phyloP scores from a whole-genome alignment of 2,888 invertebrate species.

The Drosophila acutilabella region DNA sequence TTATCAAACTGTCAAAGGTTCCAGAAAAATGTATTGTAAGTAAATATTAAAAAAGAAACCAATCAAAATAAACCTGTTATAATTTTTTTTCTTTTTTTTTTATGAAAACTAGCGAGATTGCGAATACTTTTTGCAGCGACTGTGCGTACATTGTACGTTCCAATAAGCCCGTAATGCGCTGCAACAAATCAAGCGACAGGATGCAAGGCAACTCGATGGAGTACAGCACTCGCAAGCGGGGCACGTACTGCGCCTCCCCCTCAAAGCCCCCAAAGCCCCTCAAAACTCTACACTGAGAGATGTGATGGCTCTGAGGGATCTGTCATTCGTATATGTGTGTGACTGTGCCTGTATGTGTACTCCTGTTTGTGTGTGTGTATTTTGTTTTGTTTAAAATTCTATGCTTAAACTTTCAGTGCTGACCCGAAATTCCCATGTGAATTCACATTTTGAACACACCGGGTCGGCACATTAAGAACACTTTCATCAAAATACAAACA shows the following conservation, averaged over 20 bases:
- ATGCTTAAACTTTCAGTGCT: slow-evolving; percentile 11
- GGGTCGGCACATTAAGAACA: slow-evolving; percentile 17
- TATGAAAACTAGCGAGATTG: not conserved
- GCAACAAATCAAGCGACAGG: slow-evolving; percentile 47
- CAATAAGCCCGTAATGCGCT: slow-evolving; percentile 36
- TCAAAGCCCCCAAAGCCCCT: no score
- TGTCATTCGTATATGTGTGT: slow-evolving; percentile 14
- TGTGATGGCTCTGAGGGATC: slow-evolving; percentile 14
- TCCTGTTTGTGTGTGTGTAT: not conserved
- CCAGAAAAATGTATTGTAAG: no score
- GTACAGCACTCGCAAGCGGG: not conserved
- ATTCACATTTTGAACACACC: slow-evolving; percentile 22
- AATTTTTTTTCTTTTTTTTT: no score
- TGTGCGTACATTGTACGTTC: slow-evolving; percentile 7
- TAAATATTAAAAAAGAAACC: no score
- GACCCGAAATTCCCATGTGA: not conserved
- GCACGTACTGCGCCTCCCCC: slow-evolving; percentile 15
- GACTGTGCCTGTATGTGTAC: not conserved
- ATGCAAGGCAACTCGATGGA: slow-evolving; percentile 21
- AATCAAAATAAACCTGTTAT: no score
- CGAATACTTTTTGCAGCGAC: not conserved
- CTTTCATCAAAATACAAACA: slow-evolving; percentile 18
- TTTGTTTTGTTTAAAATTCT: not conserved
- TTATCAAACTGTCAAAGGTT: no score
- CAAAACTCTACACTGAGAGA: not conserved